Base-by-base conservation (phyloP, 2,888 invertebrate species). In the Drosophila ustulata region DNA sequence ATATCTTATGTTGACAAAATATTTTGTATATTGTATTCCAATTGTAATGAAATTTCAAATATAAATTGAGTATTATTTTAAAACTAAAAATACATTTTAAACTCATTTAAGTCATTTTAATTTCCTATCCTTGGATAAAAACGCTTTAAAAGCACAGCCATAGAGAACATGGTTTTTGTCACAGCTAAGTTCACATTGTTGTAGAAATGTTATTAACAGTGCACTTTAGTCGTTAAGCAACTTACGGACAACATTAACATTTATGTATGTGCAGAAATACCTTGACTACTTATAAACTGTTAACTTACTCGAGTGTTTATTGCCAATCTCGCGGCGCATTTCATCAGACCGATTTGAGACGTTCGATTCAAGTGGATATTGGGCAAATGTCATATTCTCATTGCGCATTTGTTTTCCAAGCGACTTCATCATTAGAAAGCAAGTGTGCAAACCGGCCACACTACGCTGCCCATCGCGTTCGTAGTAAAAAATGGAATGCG, bases 391-490 rank as follows among this genome's bases (percentile, higher is more conserved):
- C 73, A 92, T 90, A 67, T 91, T 91, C 39, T 90, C 91, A 1
- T 85, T 82, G 5, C 93, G 91, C 93, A 94, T 93, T 80, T 91
- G 93, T 78, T 95, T 94, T 53, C 96, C 95, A 74, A 98, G 92
- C 0, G 96, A 95, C 70, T 95, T 94, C 93, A 96, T 96, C 91
- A 96, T 94, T 23, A 97, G 93, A 80, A 95, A 95, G 79, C 98
- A 98, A 5, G 96, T 96, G 70, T 94, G 94, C 9, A 93, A 93
- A 0, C 97, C 97, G 6, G 95, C 95, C 0, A 94, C 93, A 80
- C 94, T 93, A 46, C 93, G 92, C 83, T 95, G 95, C 0, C 96
- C 96, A 67, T 95, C 93, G 9, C 95, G 95, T 80, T 97, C 96
- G 92, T 97, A 97, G 75, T 98, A 93, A 64, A 97, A 93, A 46